These are phyloP conservation scores for Xiphophorus couchianus DNA, from an alignment of 2,113 vertebrate species.

Conservation along the genomic window DNA sequence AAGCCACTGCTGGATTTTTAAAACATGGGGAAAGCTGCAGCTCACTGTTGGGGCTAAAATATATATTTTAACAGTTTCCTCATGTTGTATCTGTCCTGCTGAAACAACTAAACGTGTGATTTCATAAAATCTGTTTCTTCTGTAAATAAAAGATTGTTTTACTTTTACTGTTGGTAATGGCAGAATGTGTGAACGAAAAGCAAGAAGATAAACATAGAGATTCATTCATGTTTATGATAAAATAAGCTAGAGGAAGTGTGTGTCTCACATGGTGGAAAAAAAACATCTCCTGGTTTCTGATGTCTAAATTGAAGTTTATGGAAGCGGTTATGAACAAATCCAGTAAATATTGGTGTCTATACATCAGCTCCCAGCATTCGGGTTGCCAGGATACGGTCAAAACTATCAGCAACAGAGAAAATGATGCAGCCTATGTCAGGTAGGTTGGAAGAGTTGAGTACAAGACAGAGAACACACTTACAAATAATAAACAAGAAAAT, in stretches of 20 bases:
- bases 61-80: constrained; percentile 31
- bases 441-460: background rate
- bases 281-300: background rate
- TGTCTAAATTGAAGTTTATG: too few species aligned
- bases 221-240: constrained; percentile 54
- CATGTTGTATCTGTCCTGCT: background rate
- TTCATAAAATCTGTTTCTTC: background rate
- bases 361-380: too few species aligned
- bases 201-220: background rate
- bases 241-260: constrained; percentile 9
- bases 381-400: too few species aligned
- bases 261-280: background rate
- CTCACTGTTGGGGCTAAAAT: background rate
- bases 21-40: background rate
- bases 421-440: background rate
- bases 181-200: background rate
- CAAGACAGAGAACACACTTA: background rate
- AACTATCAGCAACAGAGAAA: background rate
- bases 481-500: background rate
- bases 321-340: background rate
- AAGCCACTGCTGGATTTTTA: background rate
- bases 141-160: background rate
- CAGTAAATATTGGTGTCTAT: background rate
- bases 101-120: background rate
- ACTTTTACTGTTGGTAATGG: too few species aligned